phyloP scores from a whole-genome alignment of 2,888 invertebrate species.

The Agonopterix alstromeriana region DNA sequence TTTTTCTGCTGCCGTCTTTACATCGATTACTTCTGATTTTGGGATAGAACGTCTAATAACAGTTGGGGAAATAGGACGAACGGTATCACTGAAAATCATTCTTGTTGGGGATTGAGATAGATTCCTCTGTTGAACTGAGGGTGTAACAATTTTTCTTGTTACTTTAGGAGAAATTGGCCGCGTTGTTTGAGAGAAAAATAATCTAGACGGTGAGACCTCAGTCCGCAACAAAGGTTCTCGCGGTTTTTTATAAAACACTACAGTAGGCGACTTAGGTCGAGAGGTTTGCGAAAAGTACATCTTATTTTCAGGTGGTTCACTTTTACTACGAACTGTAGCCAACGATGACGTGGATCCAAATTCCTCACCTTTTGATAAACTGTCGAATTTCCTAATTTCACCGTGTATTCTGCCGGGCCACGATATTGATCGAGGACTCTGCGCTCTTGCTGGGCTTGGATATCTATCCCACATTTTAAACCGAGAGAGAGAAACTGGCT shows the following conservation, averaged over 20 bases:
- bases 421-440: constrained; percentile 77
- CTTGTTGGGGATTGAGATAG: constrained; percentile 44
- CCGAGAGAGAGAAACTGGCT: constrained; percentile 83
- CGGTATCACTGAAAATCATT: constrained; percentile 54
- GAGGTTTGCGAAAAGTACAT: constrained; percentile 70
- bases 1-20: constrained; percentile 22
- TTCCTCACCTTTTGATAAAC: constrained; percentile 53
- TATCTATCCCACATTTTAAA: constrained; percentile 81
- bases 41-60: constrained; percentile 25
- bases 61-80: constrained; percentile 51
- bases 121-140: constrained; percentile 19
- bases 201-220: constrained; percentile 42
- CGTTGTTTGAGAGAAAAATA: constrained; percentile 48
- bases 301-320: constrained; percentile 79
- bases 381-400: constrained; percentile 67
- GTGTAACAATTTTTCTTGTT: constrained; percentile 24
- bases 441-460: constrained; percentile 63
- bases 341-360: constrained; percentile 66
- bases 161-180: constrained; percentile 56
- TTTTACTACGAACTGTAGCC: constrained; percentile 76
- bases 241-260: constrained; percentile 53
- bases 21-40: constrained; percentile 20
- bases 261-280: constrained; percentile 58
- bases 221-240: constrained; percentile 22
- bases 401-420: constrained; percentile 78